phyloP scores from a whole-genome alignment of 2,113 vertebrate genomes.

The Poeciliopsis prolifica region DNA sequence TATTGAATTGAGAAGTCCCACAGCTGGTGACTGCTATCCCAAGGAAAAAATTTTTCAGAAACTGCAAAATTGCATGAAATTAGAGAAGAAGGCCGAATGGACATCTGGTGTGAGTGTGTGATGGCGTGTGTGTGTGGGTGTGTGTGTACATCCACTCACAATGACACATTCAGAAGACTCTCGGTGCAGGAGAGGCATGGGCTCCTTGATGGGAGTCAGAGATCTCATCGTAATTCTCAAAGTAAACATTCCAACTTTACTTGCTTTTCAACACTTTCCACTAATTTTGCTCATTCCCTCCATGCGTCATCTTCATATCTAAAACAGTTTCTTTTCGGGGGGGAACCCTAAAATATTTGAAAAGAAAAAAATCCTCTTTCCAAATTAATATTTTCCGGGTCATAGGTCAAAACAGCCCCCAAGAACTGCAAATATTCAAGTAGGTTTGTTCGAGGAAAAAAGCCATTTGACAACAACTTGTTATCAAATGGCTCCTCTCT shows the following conservation, averaged over 20 bases:
- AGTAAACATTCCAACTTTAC: constrained; percentile 66
- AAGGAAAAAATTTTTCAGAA: constrained; percentile 45
- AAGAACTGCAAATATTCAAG: constrained; percentile 37
- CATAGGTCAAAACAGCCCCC: constrained; percentile 42
- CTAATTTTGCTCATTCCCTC: constrained; percentile 63
- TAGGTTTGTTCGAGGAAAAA: constrained; percentile 2
- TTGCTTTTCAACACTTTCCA: constrained; percentile 66
- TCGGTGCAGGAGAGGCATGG: constrained; percentile 41
- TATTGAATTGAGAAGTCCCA: constrained; percentile 30
- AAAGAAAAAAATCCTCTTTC: constrained; percentile 10
- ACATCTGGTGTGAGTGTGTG: constrained; percentile 34
- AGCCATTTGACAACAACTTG: not conserved
- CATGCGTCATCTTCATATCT: constrained; percentile 50
- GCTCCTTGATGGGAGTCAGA: constrained; percentile 58
- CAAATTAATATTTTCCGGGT: constrained; percentile 65
- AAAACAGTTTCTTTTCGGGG: constrained; percentile 45
- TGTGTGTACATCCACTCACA: constrained; percentile 37
- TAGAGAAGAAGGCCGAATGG: constrained; percentile 44
- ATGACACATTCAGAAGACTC: constrained; percentile 61
- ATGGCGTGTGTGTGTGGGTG: not conserved
- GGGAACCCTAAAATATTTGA: constrained; percentile 39
- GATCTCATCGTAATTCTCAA: constrained; percentile 67
- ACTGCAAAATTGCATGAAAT: constrained; percentile 50
- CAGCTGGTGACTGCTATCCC: constrained; percentile 17
- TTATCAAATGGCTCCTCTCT: too few relatives aligned